Evolutionary conservation across 2,888 invertebrate species (phyloP), one percentile per base, ranked within the genome.

Genomic region (Polydrusus tereticollis): DNA sequence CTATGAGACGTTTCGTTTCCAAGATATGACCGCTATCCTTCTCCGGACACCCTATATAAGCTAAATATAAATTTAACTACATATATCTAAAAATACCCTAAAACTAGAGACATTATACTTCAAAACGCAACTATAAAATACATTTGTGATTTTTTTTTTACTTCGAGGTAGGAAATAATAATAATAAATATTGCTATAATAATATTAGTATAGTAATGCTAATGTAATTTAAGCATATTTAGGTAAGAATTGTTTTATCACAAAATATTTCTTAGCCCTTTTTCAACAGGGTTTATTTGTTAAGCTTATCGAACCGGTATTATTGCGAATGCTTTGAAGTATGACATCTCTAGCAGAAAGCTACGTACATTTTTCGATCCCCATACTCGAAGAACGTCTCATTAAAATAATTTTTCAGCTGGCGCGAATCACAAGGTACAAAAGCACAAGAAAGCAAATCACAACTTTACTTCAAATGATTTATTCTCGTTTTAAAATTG

Each of bases 391-490:
- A 38, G 23, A 65, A 16, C 41, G 52, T 18, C 52, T 38, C 38
- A 41, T 55, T 29, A 55, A 14, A 14, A 38, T 16, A 20, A 29
- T 60, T 33, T 47, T 36, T 38, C 45, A 58, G 63, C 71, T 66
- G 59, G 38, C 50, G 60, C 71, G 47, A n/a, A 43, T 66, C 62
- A 59, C 59, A 70, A 60, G 65, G 60, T 65, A 71, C 72, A 72
- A 72, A 72, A 71, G 72, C 72, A 60, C 72, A 72, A 68, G 57
- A 47, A 72, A 68, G 72, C 72, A 68, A 72, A 72, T 64, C 67
- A 67, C 60, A 72, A 50, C 52, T 21, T 62, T 41, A 16, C 55
- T 66, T 63, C 45, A 50, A 72, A 67, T 21, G 23, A 20, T 68
- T 72, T 72, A 64, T 72, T 72, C 57, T 50, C 41, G 26, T n/a